phyloP scores from a whole-genome alignment of 2,797 vertebrate species.

The Melopsittacus undulatus region DNA sequence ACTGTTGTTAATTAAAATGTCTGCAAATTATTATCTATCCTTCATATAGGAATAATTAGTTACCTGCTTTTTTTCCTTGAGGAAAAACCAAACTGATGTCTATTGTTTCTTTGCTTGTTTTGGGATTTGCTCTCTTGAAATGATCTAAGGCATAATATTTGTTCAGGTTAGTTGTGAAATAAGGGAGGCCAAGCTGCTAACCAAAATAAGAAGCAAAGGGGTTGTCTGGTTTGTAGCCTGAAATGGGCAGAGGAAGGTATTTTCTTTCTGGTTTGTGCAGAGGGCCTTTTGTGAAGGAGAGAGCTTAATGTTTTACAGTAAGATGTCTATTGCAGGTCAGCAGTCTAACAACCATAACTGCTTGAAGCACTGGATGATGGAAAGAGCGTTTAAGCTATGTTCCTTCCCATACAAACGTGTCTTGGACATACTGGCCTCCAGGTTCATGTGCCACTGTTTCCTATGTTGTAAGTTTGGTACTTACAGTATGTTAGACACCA shows the following conservation, averaged over 20 bases:
- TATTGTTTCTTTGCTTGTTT: conserved; percentile 56
- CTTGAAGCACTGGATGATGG: background rate
- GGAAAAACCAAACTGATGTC: background rate
- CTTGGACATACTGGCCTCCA: background rate
- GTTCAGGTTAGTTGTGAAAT: conserved; percentile 38
- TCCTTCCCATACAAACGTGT: background rate
- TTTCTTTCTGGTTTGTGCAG: background rate
- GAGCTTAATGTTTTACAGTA: background rate
- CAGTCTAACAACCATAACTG: background rate
- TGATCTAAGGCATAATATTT: conserved; percentile 55
- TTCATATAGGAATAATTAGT: background rate
- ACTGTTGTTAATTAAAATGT: background rate
- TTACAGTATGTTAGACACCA: background rate
- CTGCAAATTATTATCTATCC: background rate
- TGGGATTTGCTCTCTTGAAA: conserved; percentile 44
- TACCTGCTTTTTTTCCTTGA: background rate
- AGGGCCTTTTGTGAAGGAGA: background rate
- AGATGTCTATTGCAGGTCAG: background rate
- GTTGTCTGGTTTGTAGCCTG: background rate
- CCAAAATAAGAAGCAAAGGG: conserved; percentile 44
- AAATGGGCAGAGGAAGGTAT: background rate
- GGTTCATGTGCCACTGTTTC: background rate
- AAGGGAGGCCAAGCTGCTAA: conserved; percentile 51
- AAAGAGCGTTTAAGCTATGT: background rate
- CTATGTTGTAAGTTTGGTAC: background rate